Evolutionary conservation across 2,113 vertebrate genomes (phyloP), one percentile per base, ranked within the genome.

Genomic region (Phasianus colchicus): DNA sequence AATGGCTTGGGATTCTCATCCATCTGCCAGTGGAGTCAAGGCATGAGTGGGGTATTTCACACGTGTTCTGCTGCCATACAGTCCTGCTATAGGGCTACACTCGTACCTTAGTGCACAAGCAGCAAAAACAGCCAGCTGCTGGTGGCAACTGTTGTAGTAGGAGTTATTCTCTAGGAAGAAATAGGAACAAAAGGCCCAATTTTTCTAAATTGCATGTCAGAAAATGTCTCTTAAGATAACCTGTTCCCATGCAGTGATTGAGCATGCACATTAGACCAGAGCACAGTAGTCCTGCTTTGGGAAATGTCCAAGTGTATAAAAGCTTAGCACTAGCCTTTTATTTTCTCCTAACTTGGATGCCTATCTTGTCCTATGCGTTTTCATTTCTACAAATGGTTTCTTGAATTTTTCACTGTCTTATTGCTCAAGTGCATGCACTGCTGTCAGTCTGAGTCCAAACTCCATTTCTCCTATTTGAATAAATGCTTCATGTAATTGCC

Each of bases 401-500:
- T 86, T 73, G 63, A 30, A 24, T 71, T 74, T 89, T 94, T 81
- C 60, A 25, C 60, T 92, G 75, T 80, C 69, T 27, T 5, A 22
- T 76, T 70, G 52, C 66, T 75, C 66, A 47, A 88, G 72, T 83
- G 54, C 74, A 72, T 0, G 0, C 83, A 69, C 50, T 69, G 54
- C 61, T 72, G 83, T 92, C 82, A 92, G 29, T 86, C 54, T 69
- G 63, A 83, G 34, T 76, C 54, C 88, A 88, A 91, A 81, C 64
- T 32, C 48, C 57, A 19, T 92, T 94, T 93, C 91, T 67, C 83
- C 36, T 36, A 1, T 93, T 93, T 92, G 80, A 88, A 74, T 90
- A 93, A 97, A 93, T 61, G 77, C 83, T 80, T 97, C 43, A 34
- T 86, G 76, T 89, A 94, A 91, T 92, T 95, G 93, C 67, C 71